Percentiles rank a stretch among this genome's conserved stretches.
These are phyloP conservation scores for Plusia festucae DNA, from an alignment of 2,888 invertebrate species.

Conservation along the genomic window DNA sequence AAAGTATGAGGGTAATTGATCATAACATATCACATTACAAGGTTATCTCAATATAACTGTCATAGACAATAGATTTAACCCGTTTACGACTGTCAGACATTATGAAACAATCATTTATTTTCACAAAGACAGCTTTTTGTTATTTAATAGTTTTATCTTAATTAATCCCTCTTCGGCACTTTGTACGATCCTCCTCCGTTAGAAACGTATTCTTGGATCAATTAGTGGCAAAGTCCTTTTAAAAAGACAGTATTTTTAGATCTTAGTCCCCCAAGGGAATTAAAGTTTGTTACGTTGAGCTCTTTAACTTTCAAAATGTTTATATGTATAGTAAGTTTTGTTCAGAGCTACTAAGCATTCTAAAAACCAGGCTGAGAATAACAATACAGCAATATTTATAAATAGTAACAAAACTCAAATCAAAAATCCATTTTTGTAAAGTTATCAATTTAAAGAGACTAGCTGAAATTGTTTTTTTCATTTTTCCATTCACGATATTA, in stretches of 20 bases:
- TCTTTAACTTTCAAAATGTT: not conserved
- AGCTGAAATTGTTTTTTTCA: conserved; percentile 5
- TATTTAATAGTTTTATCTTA: conserved; percentile 50
- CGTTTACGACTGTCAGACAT: conserved; percentile 15
- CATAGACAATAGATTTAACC: conserved; percentile 5
- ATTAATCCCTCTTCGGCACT: conserved; percentile 49
- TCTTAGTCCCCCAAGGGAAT: conserved; percentile 3
- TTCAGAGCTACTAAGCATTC: not conserved
- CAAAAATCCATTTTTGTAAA: not conserved
- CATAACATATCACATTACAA: not conserved
- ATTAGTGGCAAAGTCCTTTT: conserved; percentile 19
- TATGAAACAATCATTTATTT: too few species aligned
- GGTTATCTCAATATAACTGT: conserved; percentile 17
- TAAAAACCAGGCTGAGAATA: not conserved
- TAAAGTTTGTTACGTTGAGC: conserved; percentile 10
- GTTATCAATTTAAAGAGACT: not conserved
- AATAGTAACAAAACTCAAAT: not conserved
- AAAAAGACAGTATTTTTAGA: conserved; percentile 15
- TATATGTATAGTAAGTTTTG: too few species aligned
- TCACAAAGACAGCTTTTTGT: not conserved
- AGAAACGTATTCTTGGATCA: conserved; percentile 26
- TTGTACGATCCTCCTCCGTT: conserved; percentile 29
- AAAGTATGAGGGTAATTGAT: not conserved
- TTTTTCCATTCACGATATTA: conserved; percentile 8
- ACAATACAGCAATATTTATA: not conserved